Evolutionary conservation across 64 coral and sea anemone species (phyloP), one percentile per base, ranked within the genome.

Genomic region (Catalaphyllia jardinei): DNA sequence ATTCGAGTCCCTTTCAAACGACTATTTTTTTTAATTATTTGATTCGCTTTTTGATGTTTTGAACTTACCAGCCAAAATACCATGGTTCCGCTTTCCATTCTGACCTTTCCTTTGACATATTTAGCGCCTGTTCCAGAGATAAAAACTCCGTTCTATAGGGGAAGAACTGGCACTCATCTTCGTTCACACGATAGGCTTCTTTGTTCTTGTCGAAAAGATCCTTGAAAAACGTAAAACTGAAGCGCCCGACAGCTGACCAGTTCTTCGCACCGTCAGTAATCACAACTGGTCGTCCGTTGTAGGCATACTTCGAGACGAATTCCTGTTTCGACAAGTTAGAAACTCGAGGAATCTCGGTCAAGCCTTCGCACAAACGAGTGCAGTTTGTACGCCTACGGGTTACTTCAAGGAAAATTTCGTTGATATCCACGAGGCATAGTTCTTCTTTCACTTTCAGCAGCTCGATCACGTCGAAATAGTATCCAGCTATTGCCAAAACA

Each of bases 61-160:
- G 19, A 75, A 94, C 93, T 91, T 88, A 99, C 97, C 97, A 99
- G 10, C 97, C 97, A 81, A 99, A 91, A 65, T 99, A 99, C 97
- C 97, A 99, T 1, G 97, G 97, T 19, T 95, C 89, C 15, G 52
- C 88, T 89, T 91, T 91, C 72, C 92, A 93, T 67, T 99, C 90
- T 3, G 91, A 77, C 71, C 97, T 83, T 31, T 91, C 94, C 83
- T 95, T 95, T 11, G 97, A 73, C 97, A 99, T 99, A 30, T 87
- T 86, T 30, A 99, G 91, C 7, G 91, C 97, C 33, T 99, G 52
- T 15, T 89, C 69, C 8, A 99, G 74, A 1, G 94, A 88, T 79
- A 72, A 61, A 51, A 99, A 99, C 31, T 99, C 93, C 0, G 97
- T 99, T 60, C 93, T 90, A 78, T 99, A 99, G 29, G 97, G 97